These are phyloP conservation scores for Heterohyrax brucei DNA, from an alignment of 2,797 vertebrate species.

Conservation along the genomic window DNA sequence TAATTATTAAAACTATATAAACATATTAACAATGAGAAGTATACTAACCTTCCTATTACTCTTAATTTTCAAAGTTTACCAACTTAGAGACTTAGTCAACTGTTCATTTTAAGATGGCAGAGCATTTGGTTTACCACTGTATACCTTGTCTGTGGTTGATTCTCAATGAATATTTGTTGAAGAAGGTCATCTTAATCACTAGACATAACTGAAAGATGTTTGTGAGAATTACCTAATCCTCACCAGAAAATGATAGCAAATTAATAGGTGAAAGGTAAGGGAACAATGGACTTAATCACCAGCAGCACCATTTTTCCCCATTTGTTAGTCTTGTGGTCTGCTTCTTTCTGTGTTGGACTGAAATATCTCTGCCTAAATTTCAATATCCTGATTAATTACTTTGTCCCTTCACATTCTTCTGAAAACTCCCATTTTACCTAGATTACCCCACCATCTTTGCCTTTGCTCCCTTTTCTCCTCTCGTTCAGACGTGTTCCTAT, in stretches of 20 bases:
- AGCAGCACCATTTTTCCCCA: too few species aligned
- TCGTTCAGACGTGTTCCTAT: background rate
- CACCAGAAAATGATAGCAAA: constrained; percentile 2
- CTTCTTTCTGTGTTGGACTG: background rate
- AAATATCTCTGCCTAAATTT: background rate
- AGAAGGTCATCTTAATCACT: constrained; percentile 2
- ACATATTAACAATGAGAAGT: constrained; percentile 31
- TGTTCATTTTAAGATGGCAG: constrained; percentile 38
- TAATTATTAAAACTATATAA: background rate
- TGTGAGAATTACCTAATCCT: background rate
- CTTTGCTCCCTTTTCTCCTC: background rate
- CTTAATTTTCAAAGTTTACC: constrained; percentile 20
- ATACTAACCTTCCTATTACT: background rate
- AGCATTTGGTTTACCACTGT: background rate
- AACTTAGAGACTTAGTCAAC: background rate
- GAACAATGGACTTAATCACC: background rate
- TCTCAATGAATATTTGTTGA: constrained; percentile 17
- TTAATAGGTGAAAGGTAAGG: background rate
- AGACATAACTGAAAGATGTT: background rate
- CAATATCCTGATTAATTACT: background rate
- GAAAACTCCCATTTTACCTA: background rate
- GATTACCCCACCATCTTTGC: fast-evolving
- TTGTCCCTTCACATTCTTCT: background rate
- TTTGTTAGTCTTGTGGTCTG: background rate
- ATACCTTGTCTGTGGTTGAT: background rate